phyloP scores from a whole-genome alignment of 2,888 invertebrate species.

The Nysson spinosus region DNA sequence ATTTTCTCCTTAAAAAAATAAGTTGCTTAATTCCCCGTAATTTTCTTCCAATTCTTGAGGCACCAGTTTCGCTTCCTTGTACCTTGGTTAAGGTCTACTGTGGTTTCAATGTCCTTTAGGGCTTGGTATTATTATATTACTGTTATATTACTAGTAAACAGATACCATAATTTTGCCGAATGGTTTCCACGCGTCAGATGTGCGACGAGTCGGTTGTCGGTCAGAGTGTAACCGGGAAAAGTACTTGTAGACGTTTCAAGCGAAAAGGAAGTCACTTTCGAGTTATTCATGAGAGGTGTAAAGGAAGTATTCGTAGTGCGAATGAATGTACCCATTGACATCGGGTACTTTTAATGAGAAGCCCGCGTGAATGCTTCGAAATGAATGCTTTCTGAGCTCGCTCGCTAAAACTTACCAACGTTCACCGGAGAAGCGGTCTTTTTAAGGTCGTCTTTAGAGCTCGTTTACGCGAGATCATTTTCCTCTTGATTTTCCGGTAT shows the following conservation, averaged over 20 bases:
- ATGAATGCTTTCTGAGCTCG: conserved; percentile 23
- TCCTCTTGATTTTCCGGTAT: background rate
- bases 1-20: too few relatives aligned
- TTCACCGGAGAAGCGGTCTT: background rate
- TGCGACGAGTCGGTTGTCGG: too few relatives aligned
- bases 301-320: conserved; percentile 44
- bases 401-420: background rate
- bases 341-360: conserved; percentile 22
- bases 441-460: conserved; percentile 2
- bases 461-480: conserved; percentile 3
- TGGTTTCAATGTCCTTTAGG: too few relatives aligned
- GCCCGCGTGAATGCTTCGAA: conserved; percentile 31
- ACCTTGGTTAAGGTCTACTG: too few relatives aligned
- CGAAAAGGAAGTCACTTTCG: conserved; percentile 10
- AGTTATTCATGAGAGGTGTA: conserved; percentile 38
- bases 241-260: background rate
- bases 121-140: too few relatives aligned
- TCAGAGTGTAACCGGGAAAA: too few relatives aligned
- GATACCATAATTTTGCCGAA: too few relatives aligned
- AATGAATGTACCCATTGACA: conserved; percentile 54
- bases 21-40: too few relatives aligned
- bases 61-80: too few relatives aligned
- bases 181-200: too few relatives aligned
- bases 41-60: too few relatives aligned
- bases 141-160: too few relatives aligned